Evolutionary conservation across 2,797 vertebrate species (phyloP), one percentile per base, ranked within the genome.

Genomic region (Gobionotothen gibberifrons): DNA sequence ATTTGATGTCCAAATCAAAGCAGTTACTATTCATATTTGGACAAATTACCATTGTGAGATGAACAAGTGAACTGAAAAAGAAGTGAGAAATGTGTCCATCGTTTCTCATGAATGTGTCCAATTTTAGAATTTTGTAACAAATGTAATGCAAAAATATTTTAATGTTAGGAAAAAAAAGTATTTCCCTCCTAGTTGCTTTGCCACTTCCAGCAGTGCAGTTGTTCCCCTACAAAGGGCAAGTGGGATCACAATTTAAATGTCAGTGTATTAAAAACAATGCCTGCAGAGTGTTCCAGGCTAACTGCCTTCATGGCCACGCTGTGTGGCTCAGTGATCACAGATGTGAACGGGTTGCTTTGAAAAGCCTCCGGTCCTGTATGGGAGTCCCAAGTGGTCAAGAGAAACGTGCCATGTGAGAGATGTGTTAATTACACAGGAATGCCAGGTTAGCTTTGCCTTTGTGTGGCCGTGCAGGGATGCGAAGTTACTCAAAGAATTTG

Each of bases 391-490:
- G 93, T 87, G 93, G 89, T 88, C 85, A 56, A 51, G 82, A 76
- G 83, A 91, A 93, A 93, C 80, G 92, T 81, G 59, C 87, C 81
- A 83, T 56, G 82, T 86, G 89, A 95, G 89, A 83, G 84, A 92
- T 92, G 90, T 91, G 90, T 94, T 93, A 94, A 95, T 95, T 94
- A 92, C 83, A 16, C 61, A 89, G 88, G 93, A 93, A 93, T 89
- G 90, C 89, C 80, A 67, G 86, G 40, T 55, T 84, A 78, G 40
- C 76, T 84, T 58, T 81, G 22, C 82, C 90, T 89, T 84, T 94
- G 92, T 94, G 93, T 93, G 93, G 91, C 91, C 92, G 72, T 53
- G 64, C 16, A 48, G 63, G 6, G 82, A 90, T 85, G 76, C 77
- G 84, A 36, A 61, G 77, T 81, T 83, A 82, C 80, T 67, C 72